A percentile compares a stretch with the other conserved stretches of the same genome.
Conservation (phyloP, 2,888 invertebrate species). For the Acleris laterana region DNA sequence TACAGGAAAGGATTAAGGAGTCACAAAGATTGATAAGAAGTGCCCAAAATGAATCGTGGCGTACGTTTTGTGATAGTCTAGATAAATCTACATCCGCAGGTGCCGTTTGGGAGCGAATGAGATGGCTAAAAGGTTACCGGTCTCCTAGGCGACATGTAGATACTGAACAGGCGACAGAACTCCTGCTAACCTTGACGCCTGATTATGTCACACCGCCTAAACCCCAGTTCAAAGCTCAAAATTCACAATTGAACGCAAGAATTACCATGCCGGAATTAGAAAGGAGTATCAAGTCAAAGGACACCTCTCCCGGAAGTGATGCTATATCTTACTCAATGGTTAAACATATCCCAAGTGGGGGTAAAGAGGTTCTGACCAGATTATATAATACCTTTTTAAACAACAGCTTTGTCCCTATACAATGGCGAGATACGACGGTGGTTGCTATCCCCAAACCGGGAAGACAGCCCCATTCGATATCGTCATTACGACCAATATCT, state of each 20-base stretch:
- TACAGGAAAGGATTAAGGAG: slow-evolving; percentile 32
- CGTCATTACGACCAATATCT: no score
- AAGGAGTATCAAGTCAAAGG: slow-evolving; percentile 1
- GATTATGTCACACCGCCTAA: slow-evolving; percentile 10
- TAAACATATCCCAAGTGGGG: no score
- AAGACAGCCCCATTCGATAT: no score
- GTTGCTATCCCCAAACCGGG: no score
- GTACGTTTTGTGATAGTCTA: slow-evolving; percentile 23
- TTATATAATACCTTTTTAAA: no score
- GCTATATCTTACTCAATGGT: neutral
- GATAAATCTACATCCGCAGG: slow-evolving; percentile 9
- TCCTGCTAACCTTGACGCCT: slow-evolving; percentile 21
- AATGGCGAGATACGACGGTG: no score
- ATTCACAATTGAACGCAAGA: neutral
- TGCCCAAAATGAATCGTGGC: slow-evolving; percentile 34
- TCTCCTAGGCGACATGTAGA: slow-evolving; percentile 4
- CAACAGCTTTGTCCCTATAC: no score
- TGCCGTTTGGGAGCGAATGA: slow-evolving; percentile 22
- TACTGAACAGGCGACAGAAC: neutral
- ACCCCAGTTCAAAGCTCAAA: slow-evolving; percentile 2
- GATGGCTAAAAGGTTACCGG: slow-evolving; percentile 30
- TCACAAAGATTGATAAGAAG: slow-evolving; percentile 32
- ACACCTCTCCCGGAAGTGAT: slow-evolving; percentile 7
- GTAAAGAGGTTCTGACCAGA: no score
- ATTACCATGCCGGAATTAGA: neutral